Evolutionary conservation across 2,888 invertebrate genomes (phyloP), one percentile per base, ranked within the genome.

Genomic region (Cheiracanthium punctorium): DNA sequence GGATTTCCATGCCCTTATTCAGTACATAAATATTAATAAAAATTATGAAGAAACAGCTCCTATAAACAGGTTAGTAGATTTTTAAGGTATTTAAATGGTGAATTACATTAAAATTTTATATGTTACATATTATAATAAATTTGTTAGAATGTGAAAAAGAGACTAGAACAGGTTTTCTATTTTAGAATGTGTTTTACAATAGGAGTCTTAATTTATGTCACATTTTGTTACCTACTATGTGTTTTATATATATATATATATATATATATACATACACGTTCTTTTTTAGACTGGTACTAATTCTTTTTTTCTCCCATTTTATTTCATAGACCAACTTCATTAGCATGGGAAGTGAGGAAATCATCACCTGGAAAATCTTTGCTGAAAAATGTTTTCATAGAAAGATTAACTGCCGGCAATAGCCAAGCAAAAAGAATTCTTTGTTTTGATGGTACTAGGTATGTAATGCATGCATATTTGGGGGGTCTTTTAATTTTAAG

Each of bases 291-390:
- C 37, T 37, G 37, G 37, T 37, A 37, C 10, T 37, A 7, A 37
- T 37, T 7, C 10, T 37, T 37, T 37, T 7, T 37, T 37, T 37
- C 7, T 37, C 17, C 48, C 48, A 12, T 17, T 48, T 48, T 48
- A 48, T 48, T 24, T 29, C n/a, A 75, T 88, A 92, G 93, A 80
- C 97, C 97, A 0, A 96, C 95, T 69, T 97, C 98, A 24, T 92
- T 98, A 77, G 96, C 98, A 0, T 98, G 98, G 98, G 98, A 98
- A 92, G 95, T 98, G 58, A 94, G 98, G 87, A 98, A 98, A 92
- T 96, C 96, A 58, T 96, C 94, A 89, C 95, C 95, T 90, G 94
- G 94, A 20, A 90, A 90, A 86, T 90, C 90, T 67, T 70, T 88
- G 58, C 58, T 77, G 64, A 80, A 79, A 75, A 84, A 88, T 76